Base-by-base conservation (phyloP, 64 coral and sea anemone species). In the Pachyseris speciosa region DNA sequence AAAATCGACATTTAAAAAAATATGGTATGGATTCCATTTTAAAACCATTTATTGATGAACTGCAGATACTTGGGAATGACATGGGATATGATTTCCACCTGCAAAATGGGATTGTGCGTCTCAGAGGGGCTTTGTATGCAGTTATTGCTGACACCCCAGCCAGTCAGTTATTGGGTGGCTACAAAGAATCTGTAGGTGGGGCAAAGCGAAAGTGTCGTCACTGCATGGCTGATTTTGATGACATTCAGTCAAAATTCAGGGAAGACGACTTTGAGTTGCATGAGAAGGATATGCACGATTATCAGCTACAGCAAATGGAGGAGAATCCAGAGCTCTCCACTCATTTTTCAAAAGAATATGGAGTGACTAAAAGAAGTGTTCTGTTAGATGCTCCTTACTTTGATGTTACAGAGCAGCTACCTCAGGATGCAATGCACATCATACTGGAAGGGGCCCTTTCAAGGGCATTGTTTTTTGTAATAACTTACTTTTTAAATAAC, bases 91-190 rank as follows among this genome's bases (percentile, higher is more conserved):
- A 58, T 7, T 84, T 84, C 34, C 15, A 67, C 1, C 5, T 90
- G 20, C 55, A 43, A 25, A 5, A 8, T 52, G 87, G 59, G 19
- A 52, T 9, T 17, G 29, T 68, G 1, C 15, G 72, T 16, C 48
- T 90, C 3, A 20, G 88, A 52, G 88, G 88, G n/a, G 88, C 59
- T 22, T 24, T 90, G 2, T 31, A 81, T 0, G 88, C 74, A 22
- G 78, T 40, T 3, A 69, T 91, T 39, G 89, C 89, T 72, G 88
- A 91, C 33, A 91, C 89, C 25, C 89, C 89, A 45, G 43, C 43
- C 43, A 59, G 78, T 74, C 15, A 91, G 89, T 60, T 60, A 91
- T 31, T 76, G 30, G 90, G 69, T 28, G 68, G 80, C 7, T 77
- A 75, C 17, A 91, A 91, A 22, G 86, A 88, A 61, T 29, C 30